Base-by-base conservation (phyloP, 2,888 invertebrate species). In the Drosophila mercatorum region DNA sequence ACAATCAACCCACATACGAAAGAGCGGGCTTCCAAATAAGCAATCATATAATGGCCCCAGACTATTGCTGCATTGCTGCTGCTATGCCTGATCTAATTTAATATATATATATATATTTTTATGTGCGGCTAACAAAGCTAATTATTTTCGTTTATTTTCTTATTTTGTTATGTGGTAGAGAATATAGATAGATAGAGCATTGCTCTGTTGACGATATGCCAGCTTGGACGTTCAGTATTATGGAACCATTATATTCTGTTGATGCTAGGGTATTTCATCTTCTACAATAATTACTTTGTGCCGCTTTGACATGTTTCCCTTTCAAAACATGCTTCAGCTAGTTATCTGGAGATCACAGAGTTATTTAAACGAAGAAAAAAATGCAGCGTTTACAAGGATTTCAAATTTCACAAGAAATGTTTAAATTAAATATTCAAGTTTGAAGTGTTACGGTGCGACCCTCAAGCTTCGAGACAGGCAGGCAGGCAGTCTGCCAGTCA, bases 391-490 rank as follows among this genome's bases (percentile, higher is more conserved):
- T 38, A 66, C 52, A 66, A 65, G 17, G 64, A 44, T 51, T 68
- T 22, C 12, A 41, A 41, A 68, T 36, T 62, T 40, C 57, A 40
- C 49, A 34, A 34, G 34, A 70, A 72, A 31, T 66, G 31, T 41
- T 22, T 44, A 43, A 61, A 66, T 66, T 63, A 52, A 72, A 59
- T 65, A 58, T 78, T 59, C 47, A 49, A 55, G 52, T 57, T 60
- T 72, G 40, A 46, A 59, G 61, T 66, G 60, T 62, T 68, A 26
- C 62, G 47, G 47, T 49, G 58, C 68, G 61, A 44, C 77, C 71
- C 76, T 76, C 71, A 67, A 36, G 40, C 44, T 41, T 26, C 51
- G 38, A 38, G 17, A 26, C 22, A 52, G 52, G 6, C 52, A 52
- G 52, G n/a, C 52, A 57, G 68, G 47, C 88, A 76, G 66, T 22